These are phyloP conservation scores for Drosophila jambulina DNA, from an alignment of 1,140 invertebrate species.

Conservation along the genomic window DNA sequence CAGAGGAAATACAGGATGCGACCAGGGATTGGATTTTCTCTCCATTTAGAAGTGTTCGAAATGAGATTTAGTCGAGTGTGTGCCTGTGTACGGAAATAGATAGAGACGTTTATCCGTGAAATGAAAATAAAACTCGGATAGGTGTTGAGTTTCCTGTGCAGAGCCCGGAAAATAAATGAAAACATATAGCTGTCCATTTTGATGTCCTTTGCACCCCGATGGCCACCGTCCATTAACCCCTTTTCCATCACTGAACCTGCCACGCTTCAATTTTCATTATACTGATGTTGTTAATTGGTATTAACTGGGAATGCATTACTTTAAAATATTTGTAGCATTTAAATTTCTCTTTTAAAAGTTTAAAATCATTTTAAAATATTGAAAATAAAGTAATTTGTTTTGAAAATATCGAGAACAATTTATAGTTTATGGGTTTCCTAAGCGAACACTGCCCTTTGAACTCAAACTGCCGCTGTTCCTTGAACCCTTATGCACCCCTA, in stretches of 20 bases:
- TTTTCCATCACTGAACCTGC: background rate
- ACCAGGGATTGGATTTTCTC: conserved; percentile 18
- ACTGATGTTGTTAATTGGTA: conserved; percentile 46
- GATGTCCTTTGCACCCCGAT: conserved; percentile 3
- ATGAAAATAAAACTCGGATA: conserved; percentile 31
- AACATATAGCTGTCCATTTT: background rate
- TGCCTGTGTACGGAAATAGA: conserved; percentile 23
- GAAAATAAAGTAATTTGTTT: too few relatives aligned
- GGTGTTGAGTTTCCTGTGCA: conserved; percentile 10
- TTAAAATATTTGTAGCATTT: background rate
- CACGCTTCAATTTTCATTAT: conserved; percentile 27
- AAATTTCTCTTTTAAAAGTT: background rate
- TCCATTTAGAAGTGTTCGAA: conserved; percentile 53
- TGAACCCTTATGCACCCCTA: conserved; percentile 17
- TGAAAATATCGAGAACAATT: background rate
- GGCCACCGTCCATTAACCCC: conserved; percentile 34
- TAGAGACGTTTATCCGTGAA: conserved; percentile 39
- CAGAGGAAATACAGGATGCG: conserved; percentile 18
- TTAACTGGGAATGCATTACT: conserved; percentile 37
- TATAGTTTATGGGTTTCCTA: background rate
- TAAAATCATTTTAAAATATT: too few relatives aligned
- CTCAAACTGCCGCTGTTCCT: conserved; percentile 16
- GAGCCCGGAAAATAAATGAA: conserved; percentile 1
- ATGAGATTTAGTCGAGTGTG: conserved; percentile 35
- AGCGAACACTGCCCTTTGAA: background rate